Conservation (phyloP, 2,113 vertebrate genomes). For the Pseudois nayaur region DNA sequence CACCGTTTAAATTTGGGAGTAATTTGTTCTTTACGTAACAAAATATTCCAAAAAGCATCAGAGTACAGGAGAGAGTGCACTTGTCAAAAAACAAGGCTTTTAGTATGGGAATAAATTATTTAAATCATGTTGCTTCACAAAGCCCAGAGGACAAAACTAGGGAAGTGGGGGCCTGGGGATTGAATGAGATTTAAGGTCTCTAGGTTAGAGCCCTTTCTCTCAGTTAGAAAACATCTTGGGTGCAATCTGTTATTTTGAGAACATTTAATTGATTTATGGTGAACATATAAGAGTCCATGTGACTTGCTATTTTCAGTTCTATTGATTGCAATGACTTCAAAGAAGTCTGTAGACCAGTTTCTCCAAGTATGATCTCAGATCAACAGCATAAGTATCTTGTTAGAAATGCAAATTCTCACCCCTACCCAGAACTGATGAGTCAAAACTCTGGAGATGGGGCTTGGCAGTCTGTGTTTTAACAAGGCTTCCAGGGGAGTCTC, state of each 20-base stretch:
- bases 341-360: neutral
- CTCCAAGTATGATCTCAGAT: neutral
- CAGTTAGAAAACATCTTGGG: slow-evolving; percentile 40
- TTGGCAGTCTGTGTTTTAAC: neutral
- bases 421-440: neutral
- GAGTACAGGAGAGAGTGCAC: slow-evolving; percentile 31
- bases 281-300: slow-evolving; percentile 29
- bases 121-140: slow-evolving; percentile 48
- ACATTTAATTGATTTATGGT: slow-evolving; percentile 30
- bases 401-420: slow-evolving; percentile 6
- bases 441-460: neutral
- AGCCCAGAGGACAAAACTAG: slow-evolving; percentile 25
- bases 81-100: slow-evolving; percentile 60
- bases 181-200: slow-evolving; percentile 34
- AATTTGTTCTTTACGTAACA: slow-evolving; percentile 71
- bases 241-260: slow-evolving; percentile 30
- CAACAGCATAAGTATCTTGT: neutral
- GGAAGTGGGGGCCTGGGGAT: neutral
- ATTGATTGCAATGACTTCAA: slow-evolving; percentile 24
- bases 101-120: slow-evolving; percentile 56
- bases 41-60: slow-evolving; percentile 59
- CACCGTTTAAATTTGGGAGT: slow-evolving; percentile 70
- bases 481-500: neutral
- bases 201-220: neutral
- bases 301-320: slow-evolving; percentile 35